Base-by-base conservation (phyloP, 2,113 vertebrate species). In the Corythaixoides concolor region DNA sequence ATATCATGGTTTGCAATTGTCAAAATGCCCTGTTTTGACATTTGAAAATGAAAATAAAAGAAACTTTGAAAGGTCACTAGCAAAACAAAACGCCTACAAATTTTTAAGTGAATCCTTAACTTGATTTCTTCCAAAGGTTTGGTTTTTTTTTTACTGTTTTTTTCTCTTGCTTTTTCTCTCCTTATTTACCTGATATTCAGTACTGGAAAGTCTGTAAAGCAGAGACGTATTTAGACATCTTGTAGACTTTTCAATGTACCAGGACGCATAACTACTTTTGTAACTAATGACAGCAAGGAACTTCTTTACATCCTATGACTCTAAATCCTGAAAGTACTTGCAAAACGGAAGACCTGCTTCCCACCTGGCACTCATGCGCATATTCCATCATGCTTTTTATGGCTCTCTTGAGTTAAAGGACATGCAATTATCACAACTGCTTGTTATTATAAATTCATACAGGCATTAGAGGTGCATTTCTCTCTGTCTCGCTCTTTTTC, bases 351-450 rank as follows among this genome's bases (percentile, higher is more conserved):
- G 70, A 76, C 22, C 32, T 69, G 28, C 45, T 91, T 95, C 87
- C 62, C 74, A 94, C 90, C 85, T 90, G 70, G 74, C 85, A 88
- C 53, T 87, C 33, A 3, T 95, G 53, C 16, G 0, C 82, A 26
- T 55, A 77, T 84, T 96, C 88, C 55, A 95, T 97, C 93, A 89
- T 1, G 2, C 16, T 92, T 77, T 97, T 97, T 97, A 94, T 96
- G 88, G 63, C 66, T 79, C 94, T 92, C 88, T 89, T 33, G n/a
- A 94, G 72, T 91, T 91, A 86, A 96, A 95, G 82, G 90, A 82
- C 56, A 82, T 47, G 63, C 55, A 94, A 97, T 97, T 96, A 97
- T 91, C 50, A 91, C 60, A 87, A 86, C 87, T 79, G 63, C 67
- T 80, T 93, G 82, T 88, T 94, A 87, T 97, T 93, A 94, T 89